These are phyloP conservation scores for Poeciliopsis gracilis DNA, from an alignment of 2,797 vertebrate genomes.

Conservation along the genomic window DNA sequence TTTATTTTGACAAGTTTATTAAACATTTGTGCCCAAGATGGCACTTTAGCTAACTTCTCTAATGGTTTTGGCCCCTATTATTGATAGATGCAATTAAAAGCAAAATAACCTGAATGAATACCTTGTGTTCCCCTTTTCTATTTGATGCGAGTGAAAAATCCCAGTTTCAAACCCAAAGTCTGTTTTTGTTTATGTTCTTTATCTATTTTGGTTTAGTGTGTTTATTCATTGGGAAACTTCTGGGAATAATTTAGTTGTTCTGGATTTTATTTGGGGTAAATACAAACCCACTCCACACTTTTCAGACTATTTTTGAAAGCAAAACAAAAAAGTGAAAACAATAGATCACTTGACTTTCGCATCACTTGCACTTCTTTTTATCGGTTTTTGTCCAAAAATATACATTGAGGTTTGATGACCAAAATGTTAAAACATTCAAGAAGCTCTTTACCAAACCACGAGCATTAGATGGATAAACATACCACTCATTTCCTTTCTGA, in stretches of 20 bases:
- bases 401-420: not conserved
- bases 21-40: no score
- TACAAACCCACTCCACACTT: not conserved
- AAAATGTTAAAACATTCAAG: not conserved
- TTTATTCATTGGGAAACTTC: not conserved
- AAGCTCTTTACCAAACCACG: not conserved
- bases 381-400: not conserved
- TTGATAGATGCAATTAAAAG: no score
- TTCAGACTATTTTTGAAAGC: not conserved
- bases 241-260: not conserved
- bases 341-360: not conserved
- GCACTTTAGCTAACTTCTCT: no score
- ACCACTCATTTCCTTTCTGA: conserved; percentile 79
- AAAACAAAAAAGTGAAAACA: not conserved
- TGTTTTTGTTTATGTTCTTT: not conserved
- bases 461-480: conserved; percentile 23
- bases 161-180: no score
- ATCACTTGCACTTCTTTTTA: not conserved
- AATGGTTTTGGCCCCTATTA: no score
- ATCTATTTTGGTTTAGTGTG: not conserved
- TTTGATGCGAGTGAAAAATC: not conserved
- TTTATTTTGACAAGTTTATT: no score
- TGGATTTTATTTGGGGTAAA: not conserved
- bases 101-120: no score
- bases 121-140: not conserved